phyloP scores from a whole-genome alignment of 1,140 invertebrate species.

The Drosophila albomicans region DNA sequence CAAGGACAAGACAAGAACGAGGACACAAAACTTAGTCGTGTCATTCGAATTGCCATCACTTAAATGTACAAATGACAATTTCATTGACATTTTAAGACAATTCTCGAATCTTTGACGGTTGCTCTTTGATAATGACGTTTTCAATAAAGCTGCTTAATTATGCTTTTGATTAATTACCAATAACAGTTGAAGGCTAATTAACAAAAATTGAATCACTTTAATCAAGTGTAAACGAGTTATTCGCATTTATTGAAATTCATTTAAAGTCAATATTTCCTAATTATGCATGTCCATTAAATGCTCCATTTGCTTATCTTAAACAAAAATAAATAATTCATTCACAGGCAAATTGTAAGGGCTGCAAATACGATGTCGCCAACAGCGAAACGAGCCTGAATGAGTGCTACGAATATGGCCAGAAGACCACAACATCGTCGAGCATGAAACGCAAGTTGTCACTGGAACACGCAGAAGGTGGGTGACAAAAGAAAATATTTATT shows the following conservation, averaged over 20 bases:
- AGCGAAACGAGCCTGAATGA: constrained; percentile 71
- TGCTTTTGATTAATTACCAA: constrained; percentile 1
- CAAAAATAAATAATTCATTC: neutral
- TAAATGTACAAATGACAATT: constrained; percentile 60
- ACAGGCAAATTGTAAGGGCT: constrained; percentile 72
- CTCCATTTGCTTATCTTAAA: neutral
- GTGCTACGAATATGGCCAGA: constrained; percentile 70
- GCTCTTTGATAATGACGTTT: constrained; percentile 9
- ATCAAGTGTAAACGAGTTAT: neutral
- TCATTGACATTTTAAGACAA: constrained; percentile 53
- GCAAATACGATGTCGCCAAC: constrained; percentile 78
- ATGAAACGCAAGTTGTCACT: constrained; percentile 59
- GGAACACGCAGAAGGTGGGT: constrained; percentile 68
- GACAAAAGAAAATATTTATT: constrained; percentile 16
- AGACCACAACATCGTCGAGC: constrained; percentile 9
- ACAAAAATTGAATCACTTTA: neutral
- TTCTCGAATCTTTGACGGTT: constrained; percentile 4
- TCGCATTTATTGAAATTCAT: neutral
- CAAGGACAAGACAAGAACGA: constrained; percentile 32
- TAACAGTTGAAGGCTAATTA: neutral
- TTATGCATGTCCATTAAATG: neutral
- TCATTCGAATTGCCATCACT: constrained; percentile 21
- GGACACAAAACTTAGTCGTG: constrained; percentile 40
- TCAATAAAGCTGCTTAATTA: constrained; percentile 11
- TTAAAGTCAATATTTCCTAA: neutral